Percentiles rank a stretch among this genome's conserved stretches.
These are phyloP conservation scores for Goniozus legneri DNA, from an alignment of 1,140 invertebrate genomes.

Conservation along the genomic window DNA sequence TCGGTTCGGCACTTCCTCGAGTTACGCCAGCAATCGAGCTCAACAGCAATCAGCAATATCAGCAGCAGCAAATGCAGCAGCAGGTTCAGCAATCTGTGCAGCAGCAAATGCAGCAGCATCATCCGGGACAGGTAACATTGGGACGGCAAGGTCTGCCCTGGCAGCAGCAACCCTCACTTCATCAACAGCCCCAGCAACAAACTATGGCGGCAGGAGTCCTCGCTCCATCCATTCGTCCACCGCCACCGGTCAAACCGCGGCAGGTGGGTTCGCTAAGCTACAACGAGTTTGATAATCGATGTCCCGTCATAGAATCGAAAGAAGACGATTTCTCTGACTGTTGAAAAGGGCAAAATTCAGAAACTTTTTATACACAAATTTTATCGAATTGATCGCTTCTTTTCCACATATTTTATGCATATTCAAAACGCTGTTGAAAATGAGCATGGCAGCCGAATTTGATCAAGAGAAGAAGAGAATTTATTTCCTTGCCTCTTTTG, in stretches of 20 bases:
- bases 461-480: no score
- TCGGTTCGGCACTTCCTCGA: constrained; percentile 54
- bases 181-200: constrained; percentile 42
- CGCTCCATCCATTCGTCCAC: constrained; percentile 65
- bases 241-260: constrained; percentile 67
- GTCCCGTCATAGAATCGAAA: no score
- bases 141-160: constrained; percentile 53
- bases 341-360: no score
- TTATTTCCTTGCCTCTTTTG: no score
- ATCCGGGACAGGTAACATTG: constrained; percentile 47
- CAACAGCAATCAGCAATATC: constrained; percentile 33
- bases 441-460: no score
- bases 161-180: constrained; percentile 54
- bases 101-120: constrained; percentile 29
- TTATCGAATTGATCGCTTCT: no score
- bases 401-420: no score
- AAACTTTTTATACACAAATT: no score
- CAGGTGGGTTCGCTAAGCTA: no score
- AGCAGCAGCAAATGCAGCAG: constrained; percentile 24
- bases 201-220: constrained; percentile 56
- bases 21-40: constrained; percentile 48
- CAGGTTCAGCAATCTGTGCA: constrained; percentile 36
- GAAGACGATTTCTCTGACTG: no score
- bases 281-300: no score
- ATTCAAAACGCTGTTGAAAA: no score